Evolutionary conservation across 92 coral and sea anemone species (phyloP), one percentile per base, ranked within the genome.

Genomic region (Chrysogorgia sp.): DNA sequence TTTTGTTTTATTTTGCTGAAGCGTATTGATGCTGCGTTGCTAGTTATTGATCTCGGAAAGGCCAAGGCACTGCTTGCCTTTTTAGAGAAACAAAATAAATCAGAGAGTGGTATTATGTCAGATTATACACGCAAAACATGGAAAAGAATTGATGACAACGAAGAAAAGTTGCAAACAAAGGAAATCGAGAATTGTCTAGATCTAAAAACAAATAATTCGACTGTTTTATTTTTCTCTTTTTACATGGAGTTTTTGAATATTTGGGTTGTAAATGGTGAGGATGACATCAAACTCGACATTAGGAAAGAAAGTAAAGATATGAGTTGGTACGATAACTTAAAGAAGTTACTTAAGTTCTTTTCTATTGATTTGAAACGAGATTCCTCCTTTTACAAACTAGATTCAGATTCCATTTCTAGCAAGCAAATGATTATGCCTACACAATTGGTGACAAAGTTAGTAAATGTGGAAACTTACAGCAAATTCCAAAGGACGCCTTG

Each of bases 1-100:
- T 28, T 37, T 62, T 67, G 60, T 62, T 81, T 5, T 58, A 28
- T 35, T 2, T 81, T 43, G 75, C 60, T 40, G 64, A 71, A 71
- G 71, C 72, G 2, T 58, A 69, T 4, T 37, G 43, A 37, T 4
- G 43, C 43, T 12, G 43, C 43, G 12, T n/a, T n/a, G n/a, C n/a
- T n/a, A n/a, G n/a, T n/a, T n/a, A n/a, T n/a, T n/a, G n/a, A n/a
- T n/a, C n/a, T n/a, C n/a, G n/a, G n/a, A n/a, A n/a, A n/a, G n/a
- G n/a, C n/a, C n/a, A n/a, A n/a, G n/a, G n/a, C n/a, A 37, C 43
- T 37, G 43, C 43, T 4, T 34, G 74, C 20, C 1, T 56, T 57
- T 41, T 56, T 4, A 5, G 43, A 37, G 43, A 37, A 37, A 37
- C 43, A 12, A 37, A 37, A 37, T 12, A 37, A 37, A 37, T 12